These are phyloP conservation scores for Vimba vimba DNA, from an alignment of 2,113 vertebrate species.

Conservation along the genomic window DNA sequence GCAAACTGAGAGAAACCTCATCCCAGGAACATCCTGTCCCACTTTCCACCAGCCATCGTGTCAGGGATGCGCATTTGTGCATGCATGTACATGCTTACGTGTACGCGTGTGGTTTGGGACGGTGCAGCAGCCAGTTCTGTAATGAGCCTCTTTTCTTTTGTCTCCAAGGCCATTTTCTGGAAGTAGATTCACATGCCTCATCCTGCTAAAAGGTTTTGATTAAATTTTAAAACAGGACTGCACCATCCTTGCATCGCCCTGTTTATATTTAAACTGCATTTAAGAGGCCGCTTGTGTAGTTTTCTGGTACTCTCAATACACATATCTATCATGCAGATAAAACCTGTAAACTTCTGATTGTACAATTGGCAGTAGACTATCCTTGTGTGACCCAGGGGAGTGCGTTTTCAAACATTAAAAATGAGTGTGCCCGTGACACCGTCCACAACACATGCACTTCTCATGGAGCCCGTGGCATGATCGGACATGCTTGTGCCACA, in stretches of 20 bases:
- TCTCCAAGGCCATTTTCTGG: slow-evolving; percentile 51
- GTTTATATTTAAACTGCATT: slow-evolving; percentile 49
- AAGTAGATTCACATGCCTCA: slow-evolving; percentile 35
- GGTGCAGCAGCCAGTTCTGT: not conserved
- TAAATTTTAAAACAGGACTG: slow-evolving; percentile 50
- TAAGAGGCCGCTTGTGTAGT: not conserved
- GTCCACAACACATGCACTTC: not conserved
- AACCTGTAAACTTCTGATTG: slow-evolving; percentile 24
- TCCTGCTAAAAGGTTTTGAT: slow-evolving; percentile 57
- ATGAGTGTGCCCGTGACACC: slow-evolving; percentile 10
- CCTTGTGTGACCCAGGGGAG: slow-evolving; percentile 1
- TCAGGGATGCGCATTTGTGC: slow-evolving; percentile 17
- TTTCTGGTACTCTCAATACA: slow-evolving; percentile 30
- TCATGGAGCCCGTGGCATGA: slow-evolving; percentile 14
- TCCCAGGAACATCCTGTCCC: slow-evolving; percentile 34
- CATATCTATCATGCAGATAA: slow-evolving; percentile 32
- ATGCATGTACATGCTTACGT: slow-evolving; percentile 18
- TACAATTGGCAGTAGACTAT: slow-evolving; percentile 28
- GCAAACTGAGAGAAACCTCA: slow-evolving; percentile 40
- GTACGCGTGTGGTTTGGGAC: not conserved
- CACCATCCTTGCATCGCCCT: slow-evolving; percentile 16
- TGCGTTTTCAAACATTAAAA: not conserved
- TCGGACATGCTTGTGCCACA: slow-evolving; percentile 28
- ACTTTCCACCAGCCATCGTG: slow-evolving; percentile 55
- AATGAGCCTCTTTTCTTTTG: slow-evolving; percentile 38